Conservation (phyloP, 2,888 invertebrate species). For the Synergus umbraculus region DNA sequence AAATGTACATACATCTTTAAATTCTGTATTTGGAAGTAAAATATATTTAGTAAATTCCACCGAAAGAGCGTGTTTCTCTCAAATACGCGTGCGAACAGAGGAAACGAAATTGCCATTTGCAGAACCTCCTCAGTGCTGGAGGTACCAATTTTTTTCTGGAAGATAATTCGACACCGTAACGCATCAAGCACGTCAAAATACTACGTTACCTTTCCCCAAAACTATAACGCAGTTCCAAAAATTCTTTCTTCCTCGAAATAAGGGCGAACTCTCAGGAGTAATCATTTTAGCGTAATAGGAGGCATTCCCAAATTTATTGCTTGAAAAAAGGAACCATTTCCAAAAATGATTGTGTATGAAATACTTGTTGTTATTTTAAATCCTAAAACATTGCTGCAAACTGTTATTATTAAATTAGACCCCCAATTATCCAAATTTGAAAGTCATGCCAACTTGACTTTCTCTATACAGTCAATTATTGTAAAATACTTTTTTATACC, state of each 20-base stretch:
- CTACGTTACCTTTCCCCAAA: constrained; percentile 15
- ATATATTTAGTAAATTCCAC: neutral
- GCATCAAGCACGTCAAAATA: constrained; percentile 61
- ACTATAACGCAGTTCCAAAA: constrained; percentile 36
- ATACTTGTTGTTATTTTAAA: neutral
- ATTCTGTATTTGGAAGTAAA: neutral
- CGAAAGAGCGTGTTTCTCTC: constrained; percentile 51
- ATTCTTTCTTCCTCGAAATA: constrained; percentile 31
- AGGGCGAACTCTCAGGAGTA: neutral
- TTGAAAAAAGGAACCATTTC: neutral
- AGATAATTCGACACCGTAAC: constrained; percentile 64
- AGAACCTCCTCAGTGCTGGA: constrained; percentile 53
- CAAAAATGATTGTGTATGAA: neutral
- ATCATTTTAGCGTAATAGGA: constrained; percentile 21
- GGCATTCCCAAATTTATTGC: constrained; percentile 29
- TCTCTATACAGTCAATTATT: neutral
- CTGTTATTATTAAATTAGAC: constrained; percentile 17
- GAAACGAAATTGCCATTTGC: constrained; percentile 64
- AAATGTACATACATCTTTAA: too few species aligned
- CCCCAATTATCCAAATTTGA: neutral
- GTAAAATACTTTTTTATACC: neutral
- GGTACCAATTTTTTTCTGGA: constrained; percentile 65
- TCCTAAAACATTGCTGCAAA: neutral
- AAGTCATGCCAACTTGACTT: constrained; percentile 35
- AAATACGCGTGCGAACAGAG: constrained; percentile 59